Percentiles rank a stretch among this genome's conserved stretches.
Conservation (phyloP, 92 coral and sea anemone genomes). For the Ricordea florida region DNA sequence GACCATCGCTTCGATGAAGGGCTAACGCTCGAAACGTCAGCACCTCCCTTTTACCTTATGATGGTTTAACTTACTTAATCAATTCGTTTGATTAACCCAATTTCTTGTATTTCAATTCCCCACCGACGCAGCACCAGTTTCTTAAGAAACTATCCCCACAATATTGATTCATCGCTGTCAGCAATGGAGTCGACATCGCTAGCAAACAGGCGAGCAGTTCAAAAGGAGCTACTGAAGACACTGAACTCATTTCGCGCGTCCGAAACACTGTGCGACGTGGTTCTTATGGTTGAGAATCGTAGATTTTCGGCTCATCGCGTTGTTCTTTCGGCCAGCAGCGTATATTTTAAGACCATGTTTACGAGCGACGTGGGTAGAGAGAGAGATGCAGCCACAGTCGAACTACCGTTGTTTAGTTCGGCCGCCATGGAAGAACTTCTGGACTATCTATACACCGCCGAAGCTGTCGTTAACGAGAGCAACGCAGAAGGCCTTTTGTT, state of each 20-base stretch:
- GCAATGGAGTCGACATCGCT: neutral
- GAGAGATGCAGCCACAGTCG: neutral
- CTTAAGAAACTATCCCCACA: no score
- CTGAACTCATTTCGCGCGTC: conserved; percentile 27
- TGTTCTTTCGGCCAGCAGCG: conserved; percentile 14
- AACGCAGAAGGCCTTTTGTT: neutral
- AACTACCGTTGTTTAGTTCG: neutral
- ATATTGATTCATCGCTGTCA: neutral
- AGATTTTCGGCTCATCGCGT: conserved; percentile 12
- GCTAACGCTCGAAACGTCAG: no score
- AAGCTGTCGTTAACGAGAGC: neutral
- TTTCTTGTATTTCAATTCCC: no score
- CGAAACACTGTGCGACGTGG: conserved; percentile 21
- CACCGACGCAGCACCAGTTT: no score
- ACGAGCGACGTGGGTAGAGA: conserved; percentile 5
- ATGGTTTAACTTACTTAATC: no score
- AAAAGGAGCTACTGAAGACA: conserved; percentile 5
- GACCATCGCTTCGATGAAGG: no score
- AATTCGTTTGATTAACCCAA: no score
- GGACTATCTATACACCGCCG: conserved; percentile 28
- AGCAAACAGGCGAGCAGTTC: neutral
- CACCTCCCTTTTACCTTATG: no score
- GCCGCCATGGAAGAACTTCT: conserved; percentile 2
- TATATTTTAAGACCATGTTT: conserved; percentile 4
- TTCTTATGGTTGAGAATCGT: neutral